Conservation (phyloP, 2,797 vertebrate species). For the Apogon hyalosoma region DNA sequence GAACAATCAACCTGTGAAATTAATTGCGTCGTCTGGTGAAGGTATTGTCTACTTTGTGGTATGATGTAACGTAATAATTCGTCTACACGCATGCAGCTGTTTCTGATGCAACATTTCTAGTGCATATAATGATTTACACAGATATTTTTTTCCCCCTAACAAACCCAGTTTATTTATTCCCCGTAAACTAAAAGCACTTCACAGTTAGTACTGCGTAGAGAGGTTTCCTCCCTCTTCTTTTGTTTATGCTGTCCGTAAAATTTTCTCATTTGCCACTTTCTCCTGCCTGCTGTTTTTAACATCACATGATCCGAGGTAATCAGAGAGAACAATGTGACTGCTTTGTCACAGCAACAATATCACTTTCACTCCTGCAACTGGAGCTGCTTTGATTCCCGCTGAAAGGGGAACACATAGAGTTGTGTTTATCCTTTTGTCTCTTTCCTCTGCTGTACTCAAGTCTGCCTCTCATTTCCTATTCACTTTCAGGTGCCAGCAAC, state of each 20-base stretch:
- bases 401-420: constrained; percentile 66
- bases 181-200: constrained; percentile 18
- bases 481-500: constrained; percentile 57
- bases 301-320: constrained; percentile 67
- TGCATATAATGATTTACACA: constrained; percentile 39
- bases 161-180: constrained; percentile 4
- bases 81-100: constrained; percentile 36
- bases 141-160: neutral
- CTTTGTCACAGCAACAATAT: constrained; percentile 75
- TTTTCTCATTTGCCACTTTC: constrained; percentile 58
- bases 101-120: constrained; percentile 27
- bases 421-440: constrained; percentile 73
- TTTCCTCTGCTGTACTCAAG: constrained; percentile 46
- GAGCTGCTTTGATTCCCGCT: constrained; percentile 74
- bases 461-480: constrained; percentile 62
- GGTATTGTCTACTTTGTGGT: constrained; percentile 45
- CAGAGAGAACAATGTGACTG: constrained; percentile 69
- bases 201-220: constrained; percentile 23
- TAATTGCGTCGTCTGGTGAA: constrained; percentile 57
- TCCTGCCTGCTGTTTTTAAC: constrained; percentile 58
- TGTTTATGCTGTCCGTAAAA: constrained; percentile 60
- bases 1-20: constrained; percentile 53
- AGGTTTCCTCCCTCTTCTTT: constrained; percentile 25
- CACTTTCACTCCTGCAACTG: constrained; percentile 62
- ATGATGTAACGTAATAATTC: constrained; percentile 31